These are phyloP conservation scores for Nipponia nippon DNA, from an alignment of 2,113 vertebrate genomes.

Conservation along the genomic window DNA sequence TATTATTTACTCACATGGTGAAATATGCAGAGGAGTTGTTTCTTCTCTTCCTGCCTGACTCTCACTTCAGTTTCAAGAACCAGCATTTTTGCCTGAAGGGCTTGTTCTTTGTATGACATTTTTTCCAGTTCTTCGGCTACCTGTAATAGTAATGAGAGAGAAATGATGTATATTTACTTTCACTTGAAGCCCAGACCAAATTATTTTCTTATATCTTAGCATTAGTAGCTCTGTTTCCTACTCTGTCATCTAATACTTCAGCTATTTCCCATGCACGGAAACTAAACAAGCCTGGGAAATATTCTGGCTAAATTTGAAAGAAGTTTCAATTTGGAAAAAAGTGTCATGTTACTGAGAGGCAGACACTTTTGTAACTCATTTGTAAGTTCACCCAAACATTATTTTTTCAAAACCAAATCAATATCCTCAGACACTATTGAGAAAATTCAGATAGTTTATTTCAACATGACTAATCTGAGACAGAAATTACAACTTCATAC, in stretches of 20 bases:
- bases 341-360: not conserved
- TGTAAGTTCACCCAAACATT: not conserved
- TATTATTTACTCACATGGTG: conserved; percentile 61
- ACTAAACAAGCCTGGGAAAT: not conserved
- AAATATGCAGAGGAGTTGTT: conserved; percentile 65
- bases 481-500: not conserved
- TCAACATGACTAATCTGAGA: not conserved
- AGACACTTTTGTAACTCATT: not conserved
- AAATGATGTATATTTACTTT: not conserved
- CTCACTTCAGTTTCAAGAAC: conserved; percentile 81
- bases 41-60: conserved; percentile 76
- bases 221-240: not conserved
- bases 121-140: conserved; percentile 78
- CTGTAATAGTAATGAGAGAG: conserved; percentile 65
- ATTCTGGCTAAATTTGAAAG: not conserved
- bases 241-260: not conserved
- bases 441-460: not conserved
- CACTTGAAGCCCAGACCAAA: not conserved
- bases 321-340: not conserved
- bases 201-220: not conserved
- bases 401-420: not conserved
- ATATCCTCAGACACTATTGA: not conserved
- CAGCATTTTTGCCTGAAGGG: conserved; percentile 77
- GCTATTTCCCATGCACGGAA: not conserved
- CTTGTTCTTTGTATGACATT: conserved; percentile 67